These are phyloP conservation scores for Neotoxoptera formosana DNA, from an alignment of 1,140 invertebrate species.

Conservation along the genomic window DNA sequence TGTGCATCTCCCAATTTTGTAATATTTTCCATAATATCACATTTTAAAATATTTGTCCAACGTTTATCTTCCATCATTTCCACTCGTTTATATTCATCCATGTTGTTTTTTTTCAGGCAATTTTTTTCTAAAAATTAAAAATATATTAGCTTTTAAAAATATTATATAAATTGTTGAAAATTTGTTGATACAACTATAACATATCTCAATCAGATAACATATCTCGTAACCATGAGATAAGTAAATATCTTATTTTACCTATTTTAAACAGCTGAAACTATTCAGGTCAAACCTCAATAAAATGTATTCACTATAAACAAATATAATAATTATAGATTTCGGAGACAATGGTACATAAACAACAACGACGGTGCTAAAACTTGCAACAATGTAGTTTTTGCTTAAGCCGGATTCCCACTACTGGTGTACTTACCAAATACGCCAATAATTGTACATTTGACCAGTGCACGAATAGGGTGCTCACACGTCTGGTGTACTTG, in stretches of 20 bases:
- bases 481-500: too few species aligned
- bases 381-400: too few species aligned
- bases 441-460: too few species aligned
- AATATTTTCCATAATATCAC: slow-evolving; percentile 16
- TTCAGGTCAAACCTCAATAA: background rate
- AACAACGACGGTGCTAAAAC: background rate
- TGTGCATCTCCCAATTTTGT: background rate
- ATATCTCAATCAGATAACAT: background rate
- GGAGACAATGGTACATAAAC: background rate
- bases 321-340: background rate
- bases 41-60: slow-evolving; percentile 13
- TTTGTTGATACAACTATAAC: background rate
- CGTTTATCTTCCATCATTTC: background rate
- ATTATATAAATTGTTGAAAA: background rate
- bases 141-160: background rate
- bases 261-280: background rate
- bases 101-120: background rate
- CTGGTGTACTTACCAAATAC: too few species aligned
- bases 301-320: background rate
- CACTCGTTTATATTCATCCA: slow-evolving; percentile 12
- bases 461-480: too few species aligned
- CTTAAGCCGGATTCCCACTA: too few species aligned
- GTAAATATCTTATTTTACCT: too few species aligned
- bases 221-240: background rate
- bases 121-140: background rate